phyloP scores from a whole-genome alignment of 1,140 invertebrate genomes.

The Lerema accius region DNA sequence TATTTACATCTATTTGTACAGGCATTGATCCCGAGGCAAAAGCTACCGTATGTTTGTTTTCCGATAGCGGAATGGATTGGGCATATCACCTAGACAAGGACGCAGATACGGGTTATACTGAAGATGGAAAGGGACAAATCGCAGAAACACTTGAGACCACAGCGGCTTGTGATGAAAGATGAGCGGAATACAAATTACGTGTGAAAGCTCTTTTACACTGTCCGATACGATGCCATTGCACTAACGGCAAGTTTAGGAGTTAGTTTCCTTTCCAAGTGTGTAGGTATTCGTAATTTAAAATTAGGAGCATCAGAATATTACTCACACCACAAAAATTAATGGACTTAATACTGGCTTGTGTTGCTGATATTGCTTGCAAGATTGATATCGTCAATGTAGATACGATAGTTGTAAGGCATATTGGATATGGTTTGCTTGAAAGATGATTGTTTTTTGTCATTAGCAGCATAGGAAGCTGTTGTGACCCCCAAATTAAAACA shows the following conservation, averaged over 20 bases:
- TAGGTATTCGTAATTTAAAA: too few species aligned
- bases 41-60: slow-evolving; percentile 61
- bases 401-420: too few species aligned
- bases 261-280: too few species aligned
- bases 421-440: too few species aligned
- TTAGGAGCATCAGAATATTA: too few species aligned
- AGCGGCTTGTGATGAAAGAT: slow-evolving; percentile 69
- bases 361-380: too few species aligned
- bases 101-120: slow-evolving; percentile 38
- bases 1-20: slow-evolving; percentile 54
- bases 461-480: too few species aligned
- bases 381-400: too few species aligned
- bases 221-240: slow-evolving; percentile 1
- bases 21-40: slow-evolving; percentile 60
- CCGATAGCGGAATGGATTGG: slow-evolving; percentile 56
- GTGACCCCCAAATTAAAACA: too few species aligned
- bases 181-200: slow-evolving; percentile 72
- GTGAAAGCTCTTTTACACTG: slow-evolving; percentile 19
- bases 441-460: too few species aligned
- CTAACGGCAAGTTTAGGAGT: neutral
- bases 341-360: too few species aligned
- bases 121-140: slow-evolving; percentile 51
- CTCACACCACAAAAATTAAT: too few species aligned
- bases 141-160: slow-evolving; percentile 71
- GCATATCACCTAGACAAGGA: slow-evolving; percentile 56